Evolutionary conservation across 2,797 vertebrate species (phyloP).

Genomic region (Bovichtus diacanthus): DNA sequence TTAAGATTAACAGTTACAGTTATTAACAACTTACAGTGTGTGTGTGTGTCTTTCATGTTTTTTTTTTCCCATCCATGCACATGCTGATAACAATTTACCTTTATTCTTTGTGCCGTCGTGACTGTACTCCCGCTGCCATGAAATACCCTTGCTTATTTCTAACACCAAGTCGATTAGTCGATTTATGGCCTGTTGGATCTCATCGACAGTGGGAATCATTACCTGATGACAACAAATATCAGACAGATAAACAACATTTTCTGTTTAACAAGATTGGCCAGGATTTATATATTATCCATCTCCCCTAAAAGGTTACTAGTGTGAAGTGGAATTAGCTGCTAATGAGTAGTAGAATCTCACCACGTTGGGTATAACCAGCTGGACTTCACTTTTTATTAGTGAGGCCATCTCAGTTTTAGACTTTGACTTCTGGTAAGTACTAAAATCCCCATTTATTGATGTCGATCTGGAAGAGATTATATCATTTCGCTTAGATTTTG

Average conservation of each 20-base stretch:
- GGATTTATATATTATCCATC: neutral
- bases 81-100: conserved; percentile 35
- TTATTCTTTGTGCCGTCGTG: neutral
- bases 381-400: conserved; percentile 85
- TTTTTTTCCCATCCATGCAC: neutral
- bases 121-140: conserved; percentile 81
- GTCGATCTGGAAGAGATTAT: conserved; percentile 56
- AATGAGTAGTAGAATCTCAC: conserved; percentile 66
- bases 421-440: conserved; percentile 22
- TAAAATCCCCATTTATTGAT: conserved; percentile 52
- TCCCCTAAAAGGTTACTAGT: neutral
- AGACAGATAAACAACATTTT: neutral
- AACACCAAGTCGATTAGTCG: conserved; percentile 81
- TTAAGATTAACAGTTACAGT: too few species aligned
- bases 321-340: neutral
- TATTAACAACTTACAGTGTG: too few species aligned
- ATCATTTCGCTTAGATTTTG: neutral
- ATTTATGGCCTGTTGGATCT: conserved; percentile 86
- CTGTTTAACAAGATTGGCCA: neutral
- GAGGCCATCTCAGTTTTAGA: conserved; percentile 61
- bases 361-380: conserved; percentile 84
- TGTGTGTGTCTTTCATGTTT: neutral
- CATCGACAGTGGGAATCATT: conserved; percentile 86
- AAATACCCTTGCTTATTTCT: conserved; percentile 86
- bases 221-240: conserved; percentile 70